phyloP scores from a whole-genome alignment of 2,797 vertebrate genomes.

The Hoplostethus mediterraneus region DNA sequence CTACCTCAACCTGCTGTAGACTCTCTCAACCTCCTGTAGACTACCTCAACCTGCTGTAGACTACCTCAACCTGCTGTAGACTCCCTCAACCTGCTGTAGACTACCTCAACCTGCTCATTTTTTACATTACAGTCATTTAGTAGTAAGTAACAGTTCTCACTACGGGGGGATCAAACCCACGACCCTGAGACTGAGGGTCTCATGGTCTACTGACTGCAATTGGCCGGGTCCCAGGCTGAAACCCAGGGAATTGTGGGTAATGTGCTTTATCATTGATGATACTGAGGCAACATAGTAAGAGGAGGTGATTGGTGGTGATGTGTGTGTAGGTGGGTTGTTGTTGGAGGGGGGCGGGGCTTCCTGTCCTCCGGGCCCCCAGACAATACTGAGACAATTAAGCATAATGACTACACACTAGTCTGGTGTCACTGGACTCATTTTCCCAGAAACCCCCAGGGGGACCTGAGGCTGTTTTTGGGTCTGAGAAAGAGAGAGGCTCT shows the following conservation, averaged over 20 bases:
- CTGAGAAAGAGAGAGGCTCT: neutral
- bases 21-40: no score
- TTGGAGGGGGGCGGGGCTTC: neutral
- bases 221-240: neutral
- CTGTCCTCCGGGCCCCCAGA: slow-evolving; percentile 8
- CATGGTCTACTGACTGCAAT: no score
- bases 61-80: no score
- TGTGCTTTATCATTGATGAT: slow-evolving; percentile 36
- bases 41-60: no score
- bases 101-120: neutral
- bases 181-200: no score
- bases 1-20: no score
- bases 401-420: slow-evolving; percentile 34
- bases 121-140: no score
- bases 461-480: neutral
- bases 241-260: slow-evolving; percentile 46
- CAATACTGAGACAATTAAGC: slow-evolving; percentile 36
- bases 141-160: no score
- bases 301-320: slow-evolving; percentile 1
- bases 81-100: neutral
- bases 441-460: slow-evolving; percentile 26
- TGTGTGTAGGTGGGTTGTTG: neutral
- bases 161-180: no score
- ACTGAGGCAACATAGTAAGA: neutral
- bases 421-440: slow-evolving; percentile 39